Evolutionary conservation across 1,140 invertebrate genomes (phyloP).

Genomic region (Drosophila mayri): DNA sequence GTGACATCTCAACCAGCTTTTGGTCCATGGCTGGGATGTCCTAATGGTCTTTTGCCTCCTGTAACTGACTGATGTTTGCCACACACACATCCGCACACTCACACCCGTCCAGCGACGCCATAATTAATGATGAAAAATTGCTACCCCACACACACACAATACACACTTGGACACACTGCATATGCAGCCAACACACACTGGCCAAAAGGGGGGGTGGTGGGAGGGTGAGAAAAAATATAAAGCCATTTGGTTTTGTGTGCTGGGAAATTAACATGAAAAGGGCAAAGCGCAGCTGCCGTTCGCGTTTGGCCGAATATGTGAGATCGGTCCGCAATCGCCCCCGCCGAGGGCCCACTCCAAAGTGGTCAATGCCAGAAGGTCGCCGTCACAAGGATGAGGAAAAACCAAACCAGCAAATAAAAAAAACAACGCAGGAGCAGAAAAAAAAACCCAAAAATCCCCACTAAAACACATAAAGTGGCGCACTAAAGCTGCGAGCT

Average conservation of each 20-base stretch:
- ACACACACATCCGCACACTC: constrained; percentile 55
- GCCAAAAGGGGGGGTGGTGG: not conserved
- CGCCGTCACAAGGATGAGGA: constrained; percentile 7
- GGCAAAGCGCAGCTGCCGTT: constrained; percentile 69
- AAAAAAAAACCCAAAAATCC: constrained; percentile 12
- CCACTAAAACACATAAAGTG: constrained; percentile 61
- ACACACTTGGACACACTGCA: constrained; percentile 62
- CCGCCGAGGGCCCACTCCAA: constrained; percentile 1
- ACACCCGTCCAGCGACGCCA: constrained; percentile 68
- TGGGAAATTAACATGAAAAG: constrained; percentile 80
- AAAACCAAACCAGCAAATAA: constrained; percentile 11
- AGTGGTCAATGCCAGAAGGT: constrained; percentile 46
- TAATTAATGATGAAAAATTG: constrained; percentile 83
- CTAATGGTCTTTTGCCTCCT: constrained; percentile 79
- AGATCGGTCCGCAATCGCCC: constrained; percentile 21
- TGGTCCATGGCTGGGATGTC: constrained; percentile 51
- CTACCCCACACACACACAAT: constrained; percentile 58
- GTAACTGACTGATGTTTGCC: constrained; percentile 79
- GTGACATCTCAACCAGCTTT: constrained; percentile 74
- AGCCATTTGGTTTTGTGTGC: constrained; percentile 77
- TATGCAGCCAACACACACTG: constrained; percentile 44
- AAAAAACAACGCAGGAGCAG: not conserved
- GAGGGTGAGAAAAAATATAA: constrained; percentile 50
- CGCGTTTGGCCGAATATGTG: constrained; percentile 51
- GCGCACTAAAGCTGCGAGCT: constrained; percentile 69